phyloP scores from a whole-genome alignment of 2,797 vertebrate species.

The Peromyscus nudipes region DNA sequence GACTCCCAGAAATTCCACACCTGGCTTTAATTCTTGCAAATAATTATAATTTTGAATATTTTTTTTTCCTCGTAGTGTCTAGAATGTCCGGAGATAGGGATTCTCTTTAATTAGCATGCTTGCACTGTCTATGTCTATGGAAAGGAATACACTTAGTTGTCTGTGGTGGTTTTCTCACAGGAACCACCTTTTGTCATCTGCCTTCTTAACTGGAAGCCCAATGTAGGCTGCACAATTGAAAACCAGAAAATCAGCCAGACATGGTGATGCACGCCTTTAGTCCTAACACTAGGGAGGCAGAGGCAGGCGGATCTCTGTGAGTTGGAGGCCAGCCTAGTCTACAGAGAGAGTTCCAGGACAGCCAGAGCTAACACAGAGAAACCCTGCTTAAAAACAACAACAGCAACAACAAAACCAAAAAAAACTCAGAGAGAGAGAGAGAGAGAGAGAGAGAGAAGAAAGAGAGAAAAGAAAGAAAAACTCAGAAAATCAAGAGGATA shows the following conservation, averaged over 20 bases:
- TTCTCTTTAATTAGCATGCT: not conserved
- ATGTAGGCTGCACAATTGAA: no score
- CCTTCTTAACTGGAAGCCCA: not conserved
- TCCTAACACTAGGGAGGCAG: not conserved
- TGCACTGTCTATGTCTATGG: not conserved
- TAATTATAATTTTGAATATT: not conserved
- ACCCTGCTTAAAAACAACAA: not conserved
- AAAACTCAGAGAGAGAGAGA: not conserved
- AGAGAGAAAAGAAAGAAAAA: no score
- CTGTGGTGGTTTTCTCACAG: not conserved
- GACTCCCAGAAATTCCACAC: not conserved
- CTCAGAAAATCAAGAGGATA: not conserved
- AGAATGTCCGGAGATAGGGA: constrained; percentile 19
- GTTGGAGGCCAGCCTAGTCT: not conserved
- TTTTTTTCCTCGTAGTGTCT: constrained; percentile 23
- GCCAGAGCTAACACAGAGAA: not conserved
- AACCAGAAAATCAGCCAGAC: not conserved
- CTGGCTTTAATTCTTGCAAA: constrained; percentile 26
- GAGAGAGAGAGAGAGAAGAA: no score
- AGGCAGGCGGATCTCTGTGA: not conserved
- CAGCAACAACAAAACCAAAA: not conserved
- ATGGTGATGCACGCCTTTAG: not conserved
- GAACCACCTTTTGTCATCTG: not conserved
- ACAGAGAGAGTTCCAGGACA: not conserved
- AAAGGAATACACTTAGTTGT: constrained; percentile 16